Evolutionary conservation across 2,113 vertebrate genomes (phyloP), one percentile per base, ranked within the genome.

Genomic region (Nothobranchius kuhntae): DNA sequence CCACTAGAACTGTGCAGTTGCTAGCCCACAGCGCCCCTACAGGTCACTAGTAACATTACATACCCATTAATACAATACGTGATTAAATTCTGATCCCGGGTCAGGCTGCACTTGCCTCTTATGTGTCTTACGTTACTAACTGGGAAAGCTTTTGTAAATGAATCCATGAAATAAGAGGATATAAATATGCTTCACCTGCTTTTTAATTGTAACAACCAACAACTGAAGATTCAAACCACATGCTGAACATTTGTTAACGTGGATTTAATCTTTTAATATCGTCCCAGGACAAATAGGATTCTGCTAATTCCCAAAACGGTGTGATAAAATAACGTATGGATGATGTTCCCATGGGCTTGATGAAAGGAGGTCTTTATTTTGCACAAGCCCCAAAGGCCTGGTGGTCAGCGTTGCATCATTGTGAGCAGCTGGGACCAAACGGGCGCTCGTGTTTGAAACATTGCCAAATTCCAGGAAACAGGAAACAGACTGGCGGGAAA

Each of bases 401-500:
- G 57, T 65, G 78, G 67, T 75, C 79, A 78, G 68, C 73, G 2
- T 84, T 86, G 79, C 85, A 86, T 86, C 81, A 83, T 76, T 40
- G 80, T 2, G 50, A 80, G 81, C 86, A 87, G 82, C 87, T 85
- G 86, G 73, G 69, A 73, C 66, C 53, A 66, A 71, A 76, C n/a
- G 35, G 44, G 62, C 48, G 38, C 61, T 47, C n/a, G 58, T 14
- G 46, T 36, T 42, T 14, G 53, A 69, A 68, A 82, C 62, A 10
- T 48, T 80, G 71, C 71, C 78, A 86, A 78, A 84, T 84, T 87
- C 81, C 79, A 84, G 81, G 79, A 89, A 87, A 87, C 87, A 87
- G 85, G 81, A 89, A 86, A 74, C 84, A 70, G 62, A 75, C 61
- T 87, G 85, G 87, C 87, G 83, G 87, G 85, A 89, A 89, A 86